Evolutionary conservation across 2,888 invertebrate genomes (phyloP).

Genomic region (Epistrophe grossulariae): DNA sequence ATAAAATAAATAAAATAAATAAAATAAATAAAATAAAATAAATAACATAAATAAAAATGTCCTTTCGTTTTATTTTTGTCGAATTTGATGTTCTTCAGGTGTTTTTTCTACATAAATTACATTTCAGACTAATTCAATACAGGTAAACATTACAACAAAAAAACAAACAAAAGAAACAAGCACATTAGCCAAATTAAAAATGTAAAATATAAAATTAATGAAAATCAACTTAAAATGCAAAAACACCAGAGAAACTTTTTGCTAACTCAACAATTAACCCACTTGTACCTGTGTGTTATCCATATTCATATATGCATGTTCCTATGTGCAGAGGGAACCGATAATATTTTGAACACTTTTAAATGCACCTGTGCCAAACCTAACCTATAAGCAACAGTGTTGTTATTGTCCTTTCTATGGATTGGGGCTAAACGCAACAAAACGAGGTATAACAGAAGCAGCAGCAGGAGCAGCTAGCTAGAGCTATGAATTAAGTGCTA

Average conservation of each 20-base stretch:
- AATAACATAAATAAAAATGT: too few relatives aligned
- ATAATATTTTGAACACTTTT: conserved; percentile 58
- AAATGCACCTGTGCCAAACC: conserved; percentile 54
- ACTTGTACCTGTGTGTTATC: conserved; percentile 13
- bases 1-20: too few relatives aligned
- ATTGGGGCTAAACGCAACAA: not conserved
- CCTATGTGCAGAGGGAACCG: conserved; percentile 4
- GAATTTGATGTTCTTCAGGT: too few relatives aligned
- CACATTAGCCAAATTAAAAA: conserved; percentile 10
- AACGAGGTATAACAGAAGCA: not conserved
- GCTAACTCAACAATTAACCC: conserved; percentile 45
- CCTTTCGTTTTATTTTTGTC: too few relatives aligned
- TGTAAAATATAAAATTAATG: not conserved
- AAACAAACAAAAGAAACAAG: not conserved
- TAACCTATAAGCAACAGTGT: conserved; percentile 16
- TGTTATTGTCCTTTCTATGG: not conserved
- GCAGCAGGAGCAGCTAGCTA: too few relatives aligned
- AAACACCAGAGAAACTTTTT: not conserved
- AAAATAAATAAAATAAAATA: too few relatives aligned
- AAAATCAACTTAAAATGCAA: conserved; percentile 1
- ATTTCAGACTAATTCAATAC: too few relatives aligned
- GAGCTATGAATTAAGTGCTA: conserved; percentile 20
- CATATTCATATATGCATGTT: conserved; percentile 1
- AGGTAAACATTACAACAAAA: not conserved
- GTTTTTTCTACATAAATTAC: too few relatives aligned